These are phyloP conservation scores for Drosophila quasianomalipes DNA, from an alignment of 2,888 invertebrate genomes.

Conservation along the genomic window DNA sequence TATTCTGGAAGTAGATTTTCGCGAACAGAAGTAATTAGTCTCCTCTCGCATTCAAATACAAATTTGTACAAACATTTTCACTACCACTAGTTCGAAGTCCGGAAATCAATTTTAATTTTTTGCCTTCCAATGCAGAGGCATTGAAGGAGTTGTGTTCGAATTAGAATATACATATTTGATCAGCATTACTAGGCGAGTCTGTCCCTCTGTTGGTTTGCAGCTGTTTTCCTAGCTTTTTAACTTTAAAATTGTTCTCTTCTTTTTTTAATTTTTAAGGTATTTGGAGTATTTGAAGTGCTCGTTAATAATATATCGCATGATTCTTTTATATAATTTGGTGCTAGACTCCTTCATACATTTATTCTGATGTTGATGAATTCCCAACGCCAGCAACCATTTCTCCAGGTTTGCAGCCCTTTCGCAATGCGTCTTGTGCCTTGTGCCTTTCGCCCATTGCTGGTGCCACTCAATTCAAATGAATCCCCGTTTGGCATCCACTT, in stretches of 20 bases:
- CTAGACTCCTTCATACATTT: background rate
- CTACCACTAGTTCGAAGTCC: too few species aligned
- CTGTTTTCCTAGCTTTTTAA: background rate
- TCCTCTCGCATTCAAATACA: too few species aligned
- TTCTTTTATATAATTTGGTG: background rate
- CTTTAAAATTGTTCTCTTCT: background rate
- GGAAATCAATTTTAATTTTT: too few species aligned
- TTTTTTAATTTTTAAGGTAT: background rate
- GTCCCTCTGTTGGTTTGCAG: background rate
- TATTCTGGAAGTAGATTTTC: too few species aligned
- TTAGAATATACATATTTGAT: background rate
- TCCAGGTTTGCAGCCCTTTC: constrained; percentile 1
- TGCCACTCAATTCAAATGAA: constrained; percentile 75
- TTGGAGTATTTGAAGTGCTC: too few species aligned
- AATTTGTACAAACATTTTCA: too few species aligned
- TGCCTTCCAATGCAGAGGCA: too few species aligned
- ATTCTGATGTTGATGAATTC: too few species aligned
- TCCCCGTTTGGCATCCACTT: constrained; percentile 75
- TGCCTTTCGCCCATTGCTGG: constrained; percentile 46
- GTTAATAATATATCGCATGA: too few species aligned
- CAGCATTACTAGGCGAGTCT: background rate
- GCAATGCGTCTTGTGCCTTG: constrained; percentile 11
- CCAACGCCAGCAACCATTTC: too few species aligned
- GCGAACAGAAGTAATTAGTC: too few species aligned
- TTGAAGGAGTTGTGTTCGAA: too few species aligned